A percentile compares a stretch with the other conserved stretches of the same genome.
phyloP scores from a whole-genome alignment of 1,140 invertebrate species.

The Teleogryllus occipitalis region DNA sequence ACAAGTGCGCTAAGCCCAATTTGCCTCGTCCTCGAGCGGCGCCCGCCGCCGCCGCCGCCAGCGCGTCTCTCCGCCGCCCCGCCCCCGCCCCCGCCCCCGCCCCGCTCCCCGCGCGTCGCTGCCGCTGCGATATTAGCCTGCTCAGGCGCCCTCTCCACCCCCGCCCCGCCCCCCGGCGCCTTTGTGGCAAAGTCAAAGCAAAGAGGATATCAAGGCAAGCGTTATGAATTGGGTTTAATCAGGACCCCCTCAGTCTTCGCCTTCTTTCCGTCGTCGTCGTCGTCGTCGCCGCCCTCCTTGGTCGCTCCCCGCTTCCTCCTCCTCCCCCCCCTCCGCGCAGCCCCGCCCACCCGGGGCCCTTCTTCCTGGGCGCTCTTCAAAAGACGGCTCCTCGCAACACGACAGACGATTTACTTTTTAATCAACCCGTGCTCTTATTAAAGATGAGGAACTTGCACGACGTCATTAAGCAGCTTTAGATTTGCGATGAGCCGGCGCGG shows the following conservation, averaged over 20 bases:
- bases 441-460: conserved; percentile 15
- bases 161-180: neutral
- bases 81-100: too few relatives aligned
- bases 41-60: too few relatives aligned
- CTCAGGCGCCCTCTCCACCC: neutral
- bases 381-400: neutral
- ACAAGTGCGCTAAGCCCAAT: too few relatives aligned
- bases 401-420: conserved; percentile 18
- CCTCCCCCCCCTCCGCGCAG: neutral
- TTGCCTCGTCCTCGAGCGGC: too few relatives aligned
- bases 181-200: conserved; percentile 16
- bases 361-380: neutral
- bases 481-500: neutral
- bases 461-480: conserved; percentile 17
- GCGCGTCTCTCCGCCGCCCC: too few relatives aligned
- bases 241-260: neutral
- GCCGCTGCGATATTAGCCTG: conserved; percentile 7
- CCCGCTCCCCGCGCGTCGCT: too few relatives aligned
- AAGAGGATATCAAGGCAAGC: conserved; percentile 18
- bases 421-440: conserved; percentile 17
- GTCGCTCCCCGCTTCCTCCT: neutral
- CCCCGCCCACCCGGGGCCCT: too few relatives aligned
- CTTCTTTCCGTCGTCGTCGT: neutral
- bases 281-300: neutral
- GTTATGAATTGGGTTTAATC: conserved; percentile 18